These are phyloP conservation scores for Chloebia gouldiae DNA, from an alignment of 2,113 vertebrate genomes.

Conservation along the genomic window DNA sequence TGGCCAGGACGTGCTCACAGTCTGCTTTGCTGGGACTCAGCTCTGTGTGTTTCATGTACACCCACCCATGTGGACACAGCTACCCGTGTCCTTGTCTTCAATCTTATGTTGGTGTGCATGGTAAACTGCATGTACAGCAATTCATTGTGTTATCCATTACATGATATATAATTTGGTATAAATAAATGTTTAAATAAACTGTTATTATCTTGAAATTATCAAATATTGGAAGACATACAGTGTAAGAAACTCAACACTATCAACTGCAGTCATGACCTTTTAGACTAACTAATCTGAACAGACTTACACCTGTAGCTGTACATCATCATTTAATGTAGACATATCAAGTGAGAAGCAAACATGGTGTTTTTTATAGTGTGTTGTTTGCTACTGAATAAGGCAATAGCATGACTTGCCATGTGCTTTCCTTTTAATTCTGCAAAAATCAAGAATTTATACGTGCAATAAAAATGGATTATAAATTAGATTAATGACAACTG, in stretches of 20 bases:
- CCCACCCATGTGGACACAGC: background rate
- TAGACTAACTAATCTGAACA: slow-evolving; percentile 55
- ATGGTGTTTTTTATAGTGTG: background rate
- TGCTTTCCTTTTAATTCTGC: background rate
- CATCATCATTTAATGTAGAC: slow-evolving; percentile 43
- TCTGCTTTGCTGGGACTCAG: background rate
- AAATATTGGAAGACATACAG: slow-evolving; percentile 54
- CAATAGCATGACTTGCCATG: background rate
- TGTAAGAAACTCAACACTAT: slow-evolving; percentile 71
- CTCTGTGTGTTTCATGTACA: background rate
- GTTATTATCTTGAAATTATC: slow-evolving; percentile 54
- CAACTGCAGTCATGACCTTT: slow-evolving; percentile 70
- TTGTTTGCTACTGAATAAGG: background rate
- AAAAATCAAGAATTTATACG: background rate
- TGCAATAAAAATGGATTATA: background rate
- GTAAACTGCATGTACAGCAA: background rate
- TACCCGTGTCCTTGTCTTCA: background rate
- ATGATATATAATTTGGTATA: background rate
- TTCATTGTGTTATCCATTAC: background rate
- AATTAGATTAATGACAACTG: background rate
- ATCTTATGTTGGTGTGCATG: background rate
- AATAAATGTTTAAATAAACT: slow-evolving; percentile 26
- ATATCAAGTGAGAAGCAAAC: background rate
- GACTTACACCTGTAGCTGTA: slow-evolving; percentile 71
- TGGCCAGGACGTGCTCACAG: accelerated